Evolutionary conservation across 2,113 vertebrate genomes (phyloP).

Genomic region (Romanogobio albipinnatus): DNA sequence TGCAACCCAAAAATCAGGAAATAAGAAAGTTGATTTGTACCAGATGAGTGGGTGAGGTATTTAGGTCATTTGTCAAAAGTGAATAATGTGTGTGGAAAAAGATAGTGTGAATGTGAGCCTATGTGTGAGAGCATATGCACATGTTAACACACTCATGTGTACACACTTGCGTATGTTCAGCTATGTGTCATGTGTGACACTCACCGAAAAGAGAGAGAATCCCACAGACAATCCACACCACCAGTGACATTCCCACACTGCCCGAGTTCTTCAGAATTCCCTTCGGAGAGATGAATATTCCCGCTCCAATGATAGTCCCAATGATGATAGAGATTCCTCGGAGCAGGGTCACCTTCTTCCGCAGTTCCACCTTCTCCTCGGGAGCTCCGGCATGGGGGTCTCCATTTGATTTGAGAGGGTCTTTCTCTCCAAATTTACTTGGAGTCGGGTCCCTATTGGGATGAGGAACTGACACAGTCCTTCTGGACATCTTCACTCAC

Average conservation of each 20-base stretch:
- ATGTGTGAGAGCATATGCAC: neutral
- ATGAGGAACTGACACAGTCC: conserved; percentile 62
- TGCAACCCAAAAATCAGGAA: neutral
- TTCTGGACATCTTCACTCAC: conserved; percentile 77
- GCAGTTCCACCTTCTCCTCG: conserved; percentile 80
- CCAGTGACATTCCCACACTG: conserved; percentile 91
- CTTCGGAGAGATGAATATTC: conserved; percentile 97
- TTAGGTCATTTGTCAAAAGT: neutral
- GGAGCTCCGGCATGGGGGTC: conserved; percentile 54
- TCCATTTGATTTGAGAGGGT: conserved; percentile 53
- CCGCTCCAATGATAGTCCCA: conserved; percentile 94
- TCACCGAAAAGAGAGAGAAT: conserved; percentile 95
- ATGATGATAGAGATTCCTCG: conserved; percentile 92
- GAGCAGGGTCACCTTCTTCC: conserved; percentile 91
- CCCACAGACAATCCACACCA: conserved; percentile 89
- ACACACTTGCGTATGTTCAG: neutral
- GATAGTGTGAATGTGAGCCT: neutral
- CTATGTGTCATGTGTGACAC: conserved; percentile 57
- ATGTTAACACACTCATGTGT: conserved; percentile 4
- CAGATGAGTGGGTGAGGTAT: neutral
- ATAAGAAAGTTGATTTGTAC: neutral
- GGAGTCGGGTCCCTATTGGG: conserved; percentile 5
- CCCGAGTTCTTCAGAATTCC: conserved; percentile 91
- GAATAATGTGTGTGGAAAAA: neutral
- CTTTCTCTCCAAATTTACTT: conserved; percentile 1